These are phyloP conservation scores for Malacosoma neustria DNA, from an alignment of 2,888 invertebrate species.

Conservation along the genomic window DNA sequence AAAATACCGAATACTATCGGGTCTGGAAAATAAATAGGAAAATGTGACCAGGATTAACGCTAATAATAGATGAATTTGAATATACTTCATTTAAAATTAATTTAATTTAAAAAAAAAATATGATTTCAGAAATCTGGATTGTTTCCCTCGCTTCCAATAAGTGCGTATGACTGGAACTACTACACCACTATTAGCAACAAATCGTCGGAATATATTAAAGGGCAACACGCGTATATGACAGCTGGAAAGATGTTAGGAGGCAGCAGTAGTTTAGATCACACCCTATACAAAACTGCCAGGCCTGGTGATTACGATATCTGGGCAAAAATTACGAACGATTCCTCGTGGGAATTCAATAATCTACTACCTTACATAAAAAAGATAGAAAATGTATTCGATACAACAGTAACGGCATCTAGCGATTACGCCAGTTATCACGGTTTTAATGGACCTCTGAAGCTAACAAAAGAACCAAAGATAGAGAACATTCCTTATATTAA, in stretches of 20 bases:
- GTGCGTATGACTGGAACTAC: background rate
- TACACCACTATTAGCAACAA: background rate
- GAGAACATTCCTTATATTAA: too few relatives aligned
- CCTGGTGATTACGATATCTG: conserved; percentile 52
- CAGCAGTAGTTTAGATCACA: conserved; percentile 61
- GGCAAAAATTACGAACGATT: conserved; percentile 51
- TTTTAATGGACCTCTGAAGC: conserved; percentile 42
- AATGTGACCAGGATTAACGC: too few relatives aligned
- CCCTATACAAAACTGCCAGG: conserved; percentile 63
- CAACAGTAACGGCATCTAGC: conserved; percentile 11
- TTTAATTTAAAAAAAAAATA: background rate
- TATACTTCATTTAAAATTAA: too few relatives aligned
- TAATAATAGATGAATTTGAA: too few relatives aligned
- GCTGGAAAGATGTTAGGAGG: conserved; percentile 70
- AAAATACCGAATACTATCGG: too few relatives aligned
- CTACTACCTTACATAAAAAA: conserved; percentile 60
- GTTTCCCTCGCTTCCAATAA: too few relatives aligned
- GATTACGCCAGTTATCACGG: conserved; percentile 33
- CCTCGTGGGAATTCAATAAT: conserved; percentile 67
- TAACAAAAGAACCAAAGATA: conserved; percentile 31
- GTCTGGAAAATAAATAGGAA: too few relatives aligned
- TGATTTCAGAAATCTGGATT: background rate
- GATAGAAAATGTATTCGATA: conserved; percentile 41
- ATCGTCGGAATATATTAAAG: too few relatives aligned
- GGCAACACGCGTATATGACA: conserved; percentile 2